A percentile compares a stretch with the other conserved stretches of the same genome.
These are phyloP conservation scores for Andrena bucephala DNA, from an alignment of 2,888 invertebrate genomes.

Conservation along the genomic window DNA sequence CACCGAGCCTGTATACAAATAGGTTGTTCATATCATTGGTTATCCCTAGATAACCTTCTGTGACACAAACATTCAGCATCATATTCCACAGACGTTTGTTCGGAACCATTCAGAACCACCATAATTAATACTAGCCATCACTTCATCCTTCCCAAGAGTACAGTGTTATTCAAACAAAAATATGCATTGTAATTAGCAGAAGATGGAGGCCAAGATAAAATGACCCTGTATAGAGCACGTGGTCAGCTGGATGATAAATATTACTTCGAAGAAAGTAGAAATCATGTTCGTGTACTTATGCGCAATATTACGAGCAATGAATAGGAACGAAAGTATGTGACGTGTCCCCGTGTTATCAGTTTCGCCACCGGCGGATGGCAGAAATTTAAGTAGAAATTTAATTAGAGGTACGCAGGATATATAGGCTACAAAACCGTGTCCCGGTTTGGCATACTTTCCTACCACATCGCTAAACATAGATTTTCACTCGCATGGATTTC, in stretches of 20 bases:
- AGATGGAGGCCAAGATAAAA: background rate
- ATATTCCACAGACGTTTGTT: background rate
- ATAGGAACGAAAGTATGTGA: slow-evolving; percentile 10
- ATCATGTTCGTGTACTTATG: slow-evolving; percentile 3
- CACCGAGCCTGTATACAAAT: background rate
- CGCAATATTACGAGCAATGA: slow-evolving; percentile 1
- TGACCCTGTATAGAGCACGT: background rate
- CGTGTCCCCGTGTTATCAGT: background rate
- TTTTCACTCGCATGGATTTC: slow-evolving; percentile 54
- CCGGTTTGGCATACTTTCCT: slow-evolving; percentile 50
- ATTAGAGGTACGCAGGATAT: slow-evolving; percentile 29
- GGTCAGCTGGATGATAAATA: background rate
- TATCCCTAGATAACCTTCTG: background rate
- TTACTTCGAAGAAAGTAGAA: slow-evolving; percentile 23
- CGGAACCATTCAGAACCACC: no score
- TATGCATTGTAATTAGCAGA: no score
- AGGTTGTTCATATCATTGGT: background rate
- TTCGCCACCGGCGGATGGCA: background rate
- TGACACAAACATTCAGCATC: background rate
- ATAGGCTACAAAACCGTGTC: slow-evolving; percentile 41
- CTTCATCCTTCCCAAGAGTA: no score
- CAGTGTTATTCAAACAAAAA: no score
- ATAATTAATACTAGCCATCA: no score
- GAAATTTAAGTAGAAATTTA: slow-evolving; percentile 52
- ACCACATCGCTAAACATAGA: slow-evolving; percentile 27